These are phyloP conservation scores for Rhingia campestris DNA, from an alignment of 2,888 invertebrate genomes.

Conservation along the genomic window DNA sequence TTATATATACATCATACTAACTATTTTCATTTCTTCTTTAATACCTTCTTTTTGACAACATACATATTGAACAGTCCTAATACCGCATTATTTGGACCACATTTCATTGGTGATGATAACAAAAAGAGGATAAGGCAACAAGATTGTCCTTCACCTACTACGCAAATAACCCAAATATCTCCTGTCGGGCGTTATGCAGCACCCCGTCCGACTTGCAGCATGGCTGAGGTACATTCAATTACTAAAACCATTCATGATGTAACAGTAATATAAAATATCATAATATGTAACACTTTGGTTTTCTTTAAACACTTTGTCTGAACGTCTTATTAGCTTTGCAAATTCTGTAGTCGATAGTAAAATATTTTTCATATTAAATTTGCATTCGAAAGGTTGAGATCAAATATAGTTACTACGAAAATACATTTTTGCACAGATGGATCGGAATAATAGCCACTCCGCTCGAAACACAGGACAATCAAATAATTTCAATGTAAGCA, in stretches of 20 bases:
- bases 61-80: conserved; percentile 80
- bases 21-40: conserved; percentile 8
- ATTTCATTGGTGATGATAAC: conserved; percentile 80
- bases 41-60: conserved; percentile 33
- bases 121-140: conserved; percentile 76
- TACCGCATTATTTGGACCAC: conserved; percentile 82
- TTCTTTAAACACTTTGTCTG: conserved; percentile 2
- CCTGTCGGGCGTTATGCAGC: conserved; percentile 86
- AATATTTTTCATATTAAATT: conserved; percentile 16
- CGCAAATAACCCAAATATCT: conserved; percentile 81
- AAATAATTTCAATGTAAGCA: conserved; percentile 37
- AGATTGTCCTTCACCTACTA: conserved; percentile 78
- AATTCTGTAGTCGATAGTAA: conserved; percentile 2
- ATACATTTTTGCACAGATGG: conserved; percentile 17
- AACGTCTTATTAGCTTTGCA: conserved; percentile 30
- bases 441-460: conserved; percentile 9
- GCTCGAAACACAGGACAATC: conserved; percentile 20
- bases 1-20: conserved; percentile 10
- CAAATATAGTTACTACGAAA: not conserved
- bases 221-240: conserved; percentile 85
- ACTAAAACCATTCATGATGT: not conserved
- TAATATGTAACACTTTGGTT: conserved; percentile 22
- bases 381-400: not conserved
- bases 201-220: conserved; percentile 86
- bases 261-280: conserved; percentile 21